Conservation (phyloP, 1,140 invertebrate species). For the Procambarus virginalis region DNA sequence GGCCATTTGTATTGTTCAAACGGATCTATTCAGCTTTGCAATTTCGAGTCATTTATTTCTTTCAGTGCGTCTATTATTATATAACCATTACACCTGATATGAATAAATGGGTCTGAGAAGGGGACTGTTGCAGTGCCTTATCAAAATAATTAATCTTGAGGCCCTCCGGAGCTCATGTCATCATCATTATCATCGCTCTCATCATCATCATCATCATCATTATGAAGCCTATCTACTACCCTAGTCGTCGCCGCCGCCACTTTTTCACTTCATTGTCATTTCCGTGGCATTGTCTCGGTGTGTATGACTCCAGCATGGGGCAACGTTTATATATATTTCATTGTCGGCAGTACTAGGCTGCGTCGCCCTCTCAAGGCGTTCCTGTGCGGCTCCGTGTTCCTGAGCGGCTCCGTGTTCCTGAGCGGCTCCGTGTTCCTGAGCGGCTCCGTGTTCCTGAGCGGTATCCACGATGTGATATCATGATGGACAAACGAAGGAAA, state of each 20-base stretch:
- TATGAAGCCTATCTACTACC: not conserved
- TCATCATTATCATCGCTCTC: not conserved
- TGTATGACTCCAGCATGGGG: conserved; percentile 20
- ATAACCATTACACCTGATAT: conserved; percentile 68
- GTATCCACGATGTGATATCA: too few relatives aligned
- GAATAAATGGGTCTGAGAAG: conserved; percentile 48
- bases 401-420: too few relatives aligned
- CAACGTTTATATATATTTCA: conserved; percentile 53
- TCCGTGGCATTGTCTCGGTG: conserved; percentile 30
- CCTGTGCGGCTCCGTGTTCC: too few relatives aligned
- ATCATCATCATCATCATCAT: conserved; percentile 31
- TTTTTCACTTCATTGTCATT: conserved; percentile 38
- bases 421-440: too few relatives aligned
- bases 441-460: too few relatives aligned
- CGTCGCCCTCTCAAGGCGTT: too few relatives aligned
- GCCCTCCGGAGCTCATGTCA: conserved; percentile 9
- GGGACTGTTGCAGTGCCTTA: conserved; percentile 57
- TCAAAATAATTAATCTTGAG: conserved; percentile 64
- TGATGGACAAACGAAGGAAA: too few relatives aligned
- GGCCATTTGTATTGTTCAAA: conserved; percentile 61
- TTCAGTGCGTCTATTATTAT: conserved; percentile 66
- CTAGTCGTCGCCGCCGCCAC: not conserved
- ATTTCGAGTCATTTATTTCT: conserved; percentile 64
- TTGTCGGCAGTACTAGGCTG: too few relatives aligned
- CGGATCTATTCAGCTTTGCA: conserved; percentile 56